Evolutionary conservation across 2,797 vertebrate species (phyloP).

Genomic region (Hipposideros larvatus): DNA sequence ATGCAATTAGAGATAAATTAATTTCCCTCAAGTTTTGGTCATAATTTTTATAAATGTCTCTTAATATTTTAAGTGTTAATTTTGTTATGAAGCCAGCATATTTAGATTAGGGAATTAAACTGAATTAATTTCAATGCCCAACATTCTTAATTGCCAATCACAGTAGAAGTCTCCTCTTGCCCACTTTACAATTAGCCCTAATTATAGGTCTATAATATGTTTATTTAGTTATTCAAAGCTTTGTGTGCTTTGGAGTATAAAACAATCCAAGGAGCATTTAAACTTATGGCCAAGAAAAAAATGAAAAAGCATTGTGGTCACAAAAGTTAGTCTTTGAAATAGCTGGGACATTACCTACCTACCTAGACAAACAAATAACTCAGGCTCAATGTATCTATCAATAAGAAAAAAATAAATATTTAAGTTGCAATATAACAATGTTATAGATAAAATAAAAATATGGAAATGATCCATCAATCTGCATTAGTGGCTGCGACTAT

Average conservation of each 20-base stretch:
- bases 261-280: constrained; percentile 83
- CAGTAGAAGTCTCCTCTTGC: constrained; percentile 82
- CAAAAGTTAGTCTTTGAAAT: constrained; percentile 83
- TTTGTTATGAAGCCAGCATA: constrained; percentile 83
- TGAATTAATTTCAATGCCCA: constrained; percentile 86
- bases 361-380: constrained; percentile 41
- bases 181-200: constrained; percentile 88
- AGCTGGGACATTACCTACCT: constrained; percentile 57
- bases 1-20: constrained; percentile 85
- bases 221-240: constrained; percentile 88
- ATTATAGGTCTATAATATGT: constrained; percentile 88
- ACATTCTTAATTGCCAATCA: constrained; percentile 86
- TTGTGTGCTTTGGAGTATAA: constrained; percentile 85
- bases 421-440: not conserved
- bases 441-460: constrained; percentile 5
- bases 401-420: not conserved
- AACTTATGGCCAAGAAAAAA: constrained; percentile 85
- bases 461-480: not conserved
- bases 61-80: constrained; percentile 86
- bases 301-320: constrained; percentile 73
- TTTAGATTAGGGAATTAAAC: constrained; percentile 87
- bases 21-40: constrained; percentile 82
- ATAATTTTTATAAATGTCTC: constrained; percentile 86
- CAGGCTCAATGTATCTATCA: not conserved
- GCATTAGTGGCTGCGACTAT: not conserved